Conservation (phyloP, 2,113 vertebrate species). For the Mastomys coucha region DNA sequence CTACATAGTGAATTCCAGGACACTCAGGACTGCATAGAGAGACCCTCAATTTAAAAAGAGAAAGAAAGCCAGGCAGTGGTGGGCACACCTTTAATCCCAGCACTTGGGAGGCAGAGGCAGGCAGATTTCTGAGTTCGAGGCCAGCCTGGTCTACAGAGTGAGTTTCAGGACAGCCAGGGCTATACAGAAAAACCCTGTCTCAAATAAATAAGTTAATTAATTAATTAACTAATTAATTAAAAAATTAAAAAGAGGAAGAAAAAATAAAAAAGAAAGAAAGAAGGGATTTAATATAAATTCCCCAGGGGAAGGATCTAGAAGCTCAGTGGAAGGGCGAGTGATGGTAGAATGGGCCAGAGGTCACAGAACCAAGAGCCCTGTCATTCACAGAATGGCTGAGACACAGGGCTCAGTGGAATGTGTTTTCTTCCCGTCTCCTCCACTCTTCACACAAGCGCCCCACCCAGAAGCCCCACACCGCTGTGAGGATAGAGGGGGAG, state of each 20-base stretch:
- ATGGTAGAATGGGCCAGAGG: background rate
- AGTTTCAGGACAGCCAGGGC: no score
- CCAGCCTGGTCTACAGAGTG: no score
- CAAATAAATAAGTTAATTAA: no score
- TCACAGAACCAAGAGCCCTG: background rate
- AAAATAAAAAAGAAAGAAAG: background rate
- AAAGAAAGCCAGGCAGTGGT: no score
- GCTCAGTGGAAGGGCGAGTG: background rate
- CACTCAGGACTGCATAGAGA: background rate
- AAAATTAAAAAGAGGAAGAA: no score
- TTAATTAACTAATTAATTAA: no score
- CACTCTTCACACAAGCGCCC: background rate
- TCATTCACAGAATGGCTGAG: background rate
- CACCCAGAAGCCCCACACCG: background rate
- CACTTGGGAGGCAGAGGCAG: no score
- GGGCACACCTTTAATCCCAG: no score
- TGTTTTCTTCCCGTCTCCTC: background rate
- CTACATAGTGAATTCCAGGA: background rate
- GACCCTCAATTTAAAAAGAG: background rate
- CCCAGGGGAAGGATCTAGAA: background rate
- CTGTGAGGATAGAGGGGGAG: background rate
- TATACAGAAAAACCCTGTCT: no score
- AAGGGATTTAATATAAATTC: background rate
- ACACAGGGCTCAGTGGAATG: background rate
- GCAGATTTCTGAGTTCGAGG: no score